Base-by-base conservation (phyloP, 2,888 invertebrate genomes). In the Tenthredo notha region DNA sequence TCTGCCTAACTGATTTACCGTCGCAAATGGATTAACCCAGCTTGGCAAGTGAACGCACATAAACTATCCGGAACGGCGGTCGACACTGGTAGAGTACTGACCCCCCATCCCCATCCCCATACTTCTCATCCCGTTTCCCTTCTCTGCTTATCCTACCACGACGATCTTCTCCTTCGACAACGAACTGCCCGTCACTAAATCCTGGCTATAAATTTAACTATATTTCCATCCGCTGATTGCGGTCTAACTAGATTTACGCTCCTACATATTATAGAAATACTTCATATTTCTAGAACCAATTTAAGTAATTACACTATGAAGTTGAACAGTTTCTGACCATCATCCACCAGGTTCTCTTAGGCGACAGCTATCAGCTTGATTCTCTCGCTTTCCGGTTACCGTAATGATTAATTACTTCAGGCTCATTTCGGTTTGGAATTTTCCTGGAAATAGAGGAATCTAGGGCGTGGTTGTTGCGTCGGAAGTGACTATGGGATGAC, bases 11-110 rank as follows among this genome's bases (percentile, higher is more conserved):
- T 87, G 89, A 89, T 90, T 91, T 91, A 90, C 89, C 88, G 87
- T 87, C 88, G 87, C 89, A 89, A 91, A 91, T 89, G 89, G 90
- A 89, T 90, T 89, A 89, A 90, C 87, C 87, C 85, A 77, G 86
- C 86, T 89, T 85, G 88, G 86, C 87, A 87, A 85, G 83, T 83
- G 67, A 83, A 83, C 83, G 83, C 83, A 70, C 83, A 83, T 83
- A 83, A 83, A 83, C 83, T 83, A 83, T 70, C 83, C 83, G 83
- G 70, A 83, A 67, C 47, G 67, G 54, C 47, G 83, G 67, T 80
- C 80, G 80, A 80, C 83, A 83, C 67, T 47, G 47, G n/a, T 25
- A 50, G 65, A 50, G 67, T 67, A 70, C 83, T 67, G 67, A 50
- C 50, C 47, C 67, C 67, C 67, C 54, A 21, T 12, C 67, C 67